Conservation (phyloP, 1,140 invertebrate genomes). For the Rhizoglyphus robini region DNA sequence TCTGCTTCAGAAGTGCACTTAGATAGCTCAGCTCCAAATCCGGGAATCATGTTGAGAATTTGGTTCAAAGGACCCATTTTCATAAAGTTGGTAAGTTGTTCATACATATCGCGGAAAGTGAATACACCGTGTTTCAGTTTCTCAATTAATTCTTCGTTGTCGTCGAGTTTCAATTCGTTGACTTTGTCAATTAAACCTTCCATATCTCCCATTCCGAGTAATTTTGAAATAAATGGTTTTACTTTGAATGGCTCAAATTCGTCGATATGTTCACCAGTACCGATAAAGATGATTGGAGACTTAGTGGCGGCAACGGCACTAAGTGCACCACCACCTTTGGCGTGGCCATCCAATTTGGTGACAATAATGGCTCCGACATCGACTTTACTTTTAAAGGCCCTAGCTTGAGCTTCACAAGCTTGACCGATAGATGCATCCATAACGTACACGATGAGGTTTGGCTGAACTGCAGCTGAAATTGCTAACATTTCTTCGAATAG, state of each 20-base stretch:
- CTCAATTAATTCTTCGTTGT: slow-evolving; percentile 95
- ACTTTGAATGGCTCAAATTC: slow-evolving; percentile 99
- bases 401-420: slow-evolving; percentile 87
- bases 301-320: slow-evolving; percentile 97
- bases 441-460: slow-evolving; percentile 97
- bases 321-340: slow-evolving; percentile 96
- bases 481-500: slow-evolving; percentile 99
- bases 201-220: slow-evolving; percentile 98
- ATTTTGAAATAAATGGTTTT: slow-evolving; percentile 97
- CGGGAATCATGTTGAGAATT: slow-evolving; percentile 99
- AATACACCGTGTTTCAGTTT: slow-evolving; percentile 99
- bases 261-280: slow-evolving; percentile 99
- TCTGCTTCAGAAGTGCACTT: slow-evolving; percentile 98
- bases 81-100: slow-evolving; percentile 99
- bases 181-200: slow-evolving; percentile 96
- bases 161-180: slow-evolving; percentile 95
- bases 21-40: slow-evolving; percentile 97
- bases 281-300: slow-evolving; percentile 98
- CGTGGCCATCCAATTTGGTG: slow-evolving; percentile 97
- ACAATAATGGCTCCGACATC: slow-evolving; percentile 99
- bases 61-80: slow-evolving; percentile 99
- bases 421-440: slow-evolving; percentile 99
- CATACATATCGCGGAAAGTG: slow-evolving; percentile 97
- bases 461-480: slow-evolving; percentile 83
- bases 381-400: slow-evolving; percentile 96